A percentile compares a stretch with the other conserved stretches of the same genome.
phyloP scores from a whole-genome alignment of 2,113 vertebrate species.

The Origma solitaria region DNA sequence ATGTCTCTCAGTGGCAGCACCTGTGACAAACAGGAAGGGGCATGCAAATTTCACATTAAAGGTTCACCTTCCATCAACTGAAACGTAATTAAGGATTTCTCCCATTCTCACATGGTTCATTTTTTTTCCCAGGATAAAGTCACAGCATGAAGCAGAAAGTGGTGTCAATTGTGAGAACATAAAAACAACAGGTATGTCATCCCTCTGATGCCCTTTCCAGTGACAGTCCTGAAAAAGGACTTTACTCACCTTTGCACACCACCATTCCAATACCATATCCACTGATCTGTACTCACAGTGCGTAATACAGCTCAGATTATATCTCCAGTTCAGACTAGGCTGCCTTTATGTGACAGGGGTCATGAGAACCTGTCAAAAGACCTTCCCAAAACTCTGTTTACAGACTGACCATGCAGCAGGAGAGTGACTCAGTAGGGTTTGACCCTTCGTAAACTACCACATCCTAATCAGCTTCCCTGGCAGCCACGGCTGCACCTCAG shows the following conservation, averaged over 20 bases:
- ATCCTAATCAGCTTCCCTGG: not conserved
- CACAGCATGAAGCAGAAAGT: not conserved
- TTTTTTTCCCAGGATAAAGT: not conserved
- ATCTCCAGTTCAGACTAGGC: not conserved
- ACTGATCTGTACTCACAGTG: not conserved
- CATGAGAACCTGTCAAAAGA: not conserved
- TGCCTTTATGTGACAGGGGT: not conserved
- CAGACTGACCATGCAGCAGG: not conserved
- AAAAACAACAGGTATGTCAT: not conserved
- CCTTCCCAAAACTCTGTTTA: not conserved
- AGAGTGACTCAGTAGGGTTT: not conserved
- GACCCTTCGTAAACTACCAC: not conserved
- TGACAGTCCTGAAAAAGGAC: fast-evolving
- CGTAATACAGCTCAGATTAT: not conserved
- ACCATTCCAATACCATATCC: not conserved
- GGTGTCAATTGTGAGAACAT: not conserved
- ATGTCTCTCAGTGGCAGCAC: not conserved
- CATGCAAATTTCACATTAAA: not conserved
- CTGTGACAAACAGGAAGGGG: not conserved
- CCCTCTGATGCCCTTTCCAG: not conserved
- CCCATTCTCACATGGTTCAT: not conserved
- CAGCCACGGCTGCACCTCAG: not conserved
- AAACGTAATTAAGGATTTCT: not conserved
- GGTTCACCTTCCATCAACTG: not conserved
- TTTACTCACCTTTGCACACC: not conserved